These are phyloP conservation scores for Sander vitreus DNA, from an alignment of 2,113 vertebrate species.

Conservation along the genomic window DNA sequence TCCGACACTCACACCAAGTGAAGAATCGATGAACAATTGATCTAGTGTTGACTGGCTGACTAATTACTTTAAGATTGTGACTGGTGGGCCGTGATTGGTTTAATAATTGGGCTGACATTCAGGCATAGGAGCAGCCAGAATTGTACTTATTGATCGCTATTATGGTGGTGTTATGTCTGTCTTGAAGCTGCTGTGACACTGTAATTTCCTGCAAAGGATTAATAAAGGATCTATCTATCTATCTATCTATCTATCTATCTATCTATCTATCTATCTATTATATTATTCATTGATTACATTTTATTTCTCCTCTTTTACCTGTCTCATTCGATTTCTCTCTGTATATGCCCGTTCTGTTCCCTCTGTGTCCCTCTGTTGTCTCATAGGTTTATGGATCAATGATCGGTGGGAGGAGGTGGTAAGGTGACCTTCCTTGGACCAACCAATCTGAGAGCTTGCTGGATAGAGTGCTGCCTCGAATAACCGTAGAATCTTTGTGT, in stretches of 20 bases:
- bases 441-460: constrained; percentile 40
- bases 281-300: constrained; percentile 23
- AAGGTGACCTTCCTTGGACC: constrained; percentile 70
- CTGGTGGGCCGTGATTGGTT: background rate
- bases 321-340: constrained; percentile 13
- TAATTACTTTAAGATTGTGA: constrained; percentile 28
- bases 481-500: background rate
- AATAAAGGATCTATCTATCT: too few relatives aligned
- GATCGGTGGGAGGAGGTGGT: constrained; percentile 9
- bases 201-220: too few relatives aligned
- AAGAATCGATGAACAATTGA: constrained; percentile 53
- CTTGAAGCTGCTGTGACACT: too few relatives aligned
- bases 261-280: background rate
- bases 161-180: too few relatives aligned
- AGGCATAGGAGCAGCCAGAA: background rate
- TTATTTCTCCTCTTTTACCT: constrained; percentile 29
- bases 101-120: constrained; percentile 13
- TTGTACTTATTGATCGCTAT: background rate
- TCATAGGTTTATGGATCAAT: constrained; percentile 68
- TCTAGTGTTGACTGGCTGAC: constrained; percentile 26
- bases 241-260: background rate
- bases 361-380: constrained; percentile 17
- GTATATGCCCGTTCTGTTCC: background rate
- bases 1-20: constrained; percentile 13
- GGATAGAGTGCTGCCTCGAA: constrained; percentile 17